These are phyloP conservation scores for Cerceris ruficornis DNA, from an alignment of 2,888 invertebrate species.

Conservation along the genomic window DNA sequence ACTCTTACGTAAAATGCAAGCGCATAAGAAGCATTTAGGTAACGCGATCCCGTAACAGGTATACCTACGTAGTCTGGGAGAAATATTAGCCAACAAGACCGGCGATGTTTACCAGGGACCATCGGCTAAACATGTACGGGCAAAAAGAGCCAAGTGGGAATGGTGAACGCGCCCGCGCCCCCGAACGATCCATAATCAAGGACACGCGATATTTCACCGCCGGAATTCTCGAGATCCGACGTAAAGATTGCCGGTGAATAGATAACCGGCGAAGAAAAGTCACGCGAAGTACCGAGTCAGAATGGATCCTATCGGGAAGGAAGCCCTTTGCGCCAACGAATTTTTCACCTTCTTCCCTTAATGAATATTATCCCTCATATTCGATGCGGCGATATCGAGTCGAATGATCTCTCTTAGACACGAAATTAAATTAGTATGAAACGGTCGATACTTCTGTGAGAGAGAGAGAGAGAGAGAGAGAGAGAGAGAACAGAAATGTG, in stretches of 20 bases:
- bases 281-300: slow-evolving; percentile 66
- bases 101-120: slow-evolving; percentile 12
- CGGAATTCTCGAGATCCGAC: slow-evolving; percentile 70
- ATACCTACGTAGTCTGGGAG: background rate
- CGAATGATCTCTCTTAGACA: slow-evolving; percentile 3
- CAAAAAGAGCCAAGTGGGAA: slow-evolving; percentile 20
- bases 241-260: slow-evolving; percentile 67
- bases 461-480: too few species aligned
- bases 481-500: too few species aligned
- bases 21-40: slow-evolving; percentile 25
- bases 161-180: slow-evolving; percentile 12
- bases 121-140: slow-evolving; percentile 2
- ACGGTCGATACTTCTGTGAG: background rate
- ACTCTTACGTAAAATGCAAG: slow-evolving; percentile 25
- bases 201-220: slow-evolving; percentile 76
- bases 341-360: slow-evolving; percentile 23
- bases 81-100: slow-evolving; percentile 27
- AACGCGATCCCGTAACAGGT: slow-evolving; percentile 23
- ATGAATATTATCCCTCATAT: slow-evolving; percentile 22
- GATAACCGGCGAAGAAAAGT: slow-evolving; percentile 72
- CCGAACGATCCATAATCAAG: slow-evolving; percentile 75
- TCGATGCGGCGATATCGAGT: slow-evolving; percentile 11
- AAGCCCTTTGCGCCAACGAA: slow-evolving; percentile 27
- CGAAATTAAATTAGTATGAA: slow-evolving; percentile 22
- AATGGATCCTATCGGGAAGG: slow-evolving; percentile 1